Conservation (phyloP, 2,113 vertebrate genomes). For the Protomyctophum bolini region DNA sequence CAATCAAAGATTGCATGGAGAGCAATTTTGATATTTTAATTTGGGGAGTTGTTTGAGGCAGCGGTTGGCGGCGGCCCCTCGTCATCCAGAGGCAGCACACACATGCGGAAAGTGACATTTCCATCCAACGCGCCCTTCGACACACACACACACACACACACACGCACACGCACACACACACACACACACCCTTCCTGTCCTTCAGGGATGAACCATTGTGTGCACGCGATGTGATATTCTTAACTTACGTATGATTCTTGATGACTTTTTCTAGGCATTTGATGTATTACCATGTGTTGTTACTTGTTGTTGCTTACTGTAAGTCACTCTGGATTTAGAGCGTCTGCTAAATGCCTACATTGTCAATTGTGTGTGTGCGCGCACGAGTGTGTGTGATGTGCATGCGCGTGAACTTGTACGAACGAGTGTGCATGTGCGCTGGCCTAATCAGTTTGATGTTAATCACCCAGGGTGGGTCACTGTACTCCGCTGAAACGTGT, state of each 20-base stretch:
- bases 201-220: no score
- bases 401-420: no score
- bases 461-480: slow-evolving; percentile 68
- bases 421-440: slow-evolving; percentile 4
- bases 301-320: no score
- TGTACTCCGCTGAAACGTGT: slow-evolving; percentile 37
- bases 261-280: no score
- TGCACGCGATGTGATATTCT: no score
- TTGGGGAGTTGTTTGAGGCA: neutral
- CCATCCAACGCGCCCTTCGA: neutral
- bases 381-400: neutral
- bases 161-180: neutral
- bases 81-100: no score
- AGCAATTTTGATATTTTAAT: slow-evolving; percentile 48
- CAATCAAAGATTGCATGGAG: slow-evolving; percentile 56
- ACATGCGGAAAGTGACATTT: neutral
- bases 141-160: slow-evolving; percentile 6
- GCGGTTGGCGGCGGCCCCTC: neutral
- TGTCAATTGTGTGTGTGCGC: slow-evolving; percentile 6
- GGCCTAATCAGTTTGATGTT: slow-evolving; percentile 65
- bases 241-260: no score
- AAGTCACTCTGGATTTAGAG: no score
- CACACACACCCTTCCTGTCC: neutral
- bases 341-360: no score
- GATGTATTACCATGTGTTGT: no score